Percentiles rank a stretch among this genome's conserved stretches.
phyloP scores from a whole-genome alignment of 2,888 invertebrate genomes.

The Lasioglossum leucozonium region DNA sequence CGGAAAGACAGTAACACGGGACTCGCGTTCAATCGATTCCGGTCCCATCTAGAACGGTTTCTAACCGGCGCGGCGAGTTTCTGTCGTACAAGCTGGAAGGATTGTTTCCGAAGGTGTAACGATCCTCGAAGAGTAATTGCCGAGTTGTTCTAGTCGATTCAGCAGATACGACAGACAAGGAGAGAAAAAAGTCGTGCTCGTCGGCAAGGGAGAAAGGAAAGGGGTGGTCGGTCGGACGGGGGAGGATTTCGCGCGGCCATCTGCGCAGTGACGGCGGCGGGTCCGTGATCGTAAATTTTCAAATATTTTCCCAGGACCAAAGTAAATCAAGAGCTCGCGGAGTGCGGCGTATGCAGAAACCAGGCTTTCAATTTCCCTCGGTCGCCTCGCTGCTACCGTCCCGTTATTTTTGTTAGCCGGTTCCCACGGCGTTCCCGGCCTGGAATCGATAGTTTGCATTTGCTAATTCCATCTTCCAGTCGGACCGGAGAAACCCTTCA shows the following conservation, averaged over 20 bases:
- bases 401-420: conserved; percentile 54
- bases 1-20: background rate
- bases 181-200: conserved; percentile 51
- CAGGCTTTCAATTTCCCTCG: conserved; percentile 57
- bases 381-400: background rate
- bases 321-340: conserved; percentile 73
- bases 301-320: conserved; percentile 78
- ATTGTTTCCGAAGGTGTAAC: conserved; percentile 81
- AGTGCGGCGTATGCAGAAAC: conserved; percentile 67
- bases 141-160: conserved; percentile 80
- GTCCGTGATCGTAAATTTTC: conserved; percentile 78
- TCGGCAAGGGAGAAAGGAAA: conserved; percentile 29
- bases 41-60: conserved; percentile 11
- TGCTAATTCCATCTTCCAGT: conserved; percentile 32
- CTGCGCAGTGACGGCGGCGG: conserved; percentile 40
- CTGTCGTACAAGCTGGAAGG: conserved; percentile 64
- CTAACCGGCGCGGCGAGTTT: conserved; percentile 6
- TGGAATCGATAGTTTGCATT: conserved; percentile 47
- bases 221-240: conserved; percentile 37
- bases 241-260: conserved; percentile 58
- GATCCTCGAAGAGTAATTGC: conserved; percentile 82
- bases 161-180: conserved; percentile 74
- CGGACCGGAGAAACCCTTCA: conserved; percentile 29
- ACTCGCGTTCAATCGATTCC: conserved; percentile 13
- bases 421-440: background rate